Conservation (phyloP, 2,113 vertebrate genomes). For the Sisor rabdophorus region DNA sequence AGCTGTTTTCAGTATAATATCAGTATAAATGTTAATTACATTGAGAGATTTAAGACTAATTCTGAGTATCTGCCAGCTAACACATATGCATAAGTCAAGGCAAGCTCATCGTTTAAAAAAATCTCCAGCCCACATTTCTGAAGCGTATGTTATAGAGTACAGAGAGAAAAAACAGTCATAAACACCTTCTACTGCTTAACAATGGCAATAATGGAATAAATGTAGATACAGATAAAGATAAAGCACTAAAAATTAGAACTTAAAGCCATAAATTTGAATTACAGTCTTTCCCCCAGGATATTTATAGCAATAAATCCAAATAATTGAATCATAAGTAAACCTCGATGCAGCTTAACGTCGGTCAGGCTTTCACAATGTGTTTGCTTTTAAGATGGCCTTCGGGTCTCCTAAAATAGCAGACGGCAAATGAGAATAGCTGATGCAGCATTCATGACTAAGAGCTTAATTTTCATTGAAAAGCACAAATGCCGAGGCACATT, state of each 20-base stretch:
- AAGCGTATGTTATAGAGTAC: neutral
- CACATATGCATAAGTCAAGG: slow-evolving; percentile 4
- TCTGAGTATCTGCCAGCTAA: neutral
- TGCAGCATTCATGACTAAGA: slow-evolving; percentile 33
- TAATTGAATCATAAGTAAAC: neutral
- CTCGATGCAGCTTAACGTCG: neutral
- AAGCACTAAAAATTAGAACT: neutral
- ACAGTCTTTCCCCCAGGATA: neutral
- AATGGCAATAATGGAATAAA: neutral
- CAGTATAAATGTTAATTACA: neutral
- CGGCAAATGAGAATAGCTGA: slow-evolving; percentile 42
- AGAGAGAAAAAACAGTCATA: neutral
- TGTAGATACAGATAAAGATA: neutral
- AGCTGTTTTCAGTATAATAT: slow-evolving; percentile 1
- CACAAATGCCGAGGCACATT: slow-evolving; percentile 39
- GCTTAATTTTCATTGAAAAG: slow-evolving; percentile 50
- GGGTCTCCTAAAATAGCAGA: slow-evolving; percentile 34
- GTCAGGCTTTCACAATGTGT: slow-evolving; percentile 12
- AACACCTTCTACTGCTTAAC: neutral
- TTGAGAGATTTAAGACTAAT: neutral
- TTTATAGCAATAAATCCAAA: neutral
- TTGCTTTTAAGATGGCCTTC: slow-evolving; percentile 1
- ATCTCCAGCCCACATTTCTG: neutral
- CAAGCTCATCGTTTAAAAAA: neutral
- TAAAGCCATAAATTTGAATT: neutral